Base-by-base conservation (phyloP, 2,888 invertebrate genomes). In the Synanthedon myopaeformis region DNA sequence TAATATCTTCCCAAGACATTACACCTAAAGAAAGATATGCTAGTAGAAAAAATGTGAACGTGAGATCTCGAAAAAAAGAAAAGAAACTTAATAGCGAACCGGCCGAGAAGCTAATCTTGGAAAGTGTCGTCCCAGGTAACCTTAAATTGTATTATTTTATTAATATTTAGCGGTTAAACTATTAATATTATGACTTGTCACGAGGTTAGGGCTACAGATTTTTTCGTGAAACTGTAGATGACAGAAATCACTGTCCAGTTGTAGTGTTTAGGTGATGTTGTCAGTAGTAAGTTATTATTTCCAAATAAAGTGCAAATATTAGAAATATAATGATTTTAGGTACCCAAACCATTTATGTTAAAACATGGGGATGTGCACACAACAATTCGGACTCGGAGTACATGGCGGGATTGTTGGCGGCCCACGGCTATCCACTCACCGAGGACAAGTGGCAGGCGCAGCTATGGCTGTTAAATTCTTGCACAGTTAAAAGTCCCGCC, bases 291-390 rank as follows among this genome's bases (percentile, higher is more conserved):
- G n/a, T n/a, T n/a, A n/a, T n/a, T n/a, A n/a, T n/a, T n/a, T n/a
- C n/a, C n/a, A n/a, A n/a, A n/a, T n/a, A n/a, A n/a, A n/a, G n/a
- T n/a, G n/a, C n/a, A n/a, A n/a, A n/a, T n/a, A n/a, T n/a, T n/a
- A n/a, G n/a, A n/a, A n/a, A n/a, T n/a, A 17, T 17, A 17, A 17
- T 23, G 23, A 82, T 90, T 64, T 87, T 89, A 70, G 95, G 96
- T 1, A 95, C 94, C 0, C 92, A 95, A 77, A 92, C 89, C 50
- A 90, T 97, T 51, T 96, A 92, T 66, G 90, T 98, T 1, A 96
- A 96, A 82, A 98, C 98, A 55, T 98, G 98, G 98, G 98, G 98
- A 4, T 99, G 98, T 77, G 94, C 98, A 0, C 99, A 99, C 84
- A 99, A 99, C 79, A 97, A 92, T 75, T 97, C 97, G 0, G 99